Evolutionary conservation across 2,888 invertebrate species (phyloP).

Genomic region (Maniola hyperantus): DNA sequence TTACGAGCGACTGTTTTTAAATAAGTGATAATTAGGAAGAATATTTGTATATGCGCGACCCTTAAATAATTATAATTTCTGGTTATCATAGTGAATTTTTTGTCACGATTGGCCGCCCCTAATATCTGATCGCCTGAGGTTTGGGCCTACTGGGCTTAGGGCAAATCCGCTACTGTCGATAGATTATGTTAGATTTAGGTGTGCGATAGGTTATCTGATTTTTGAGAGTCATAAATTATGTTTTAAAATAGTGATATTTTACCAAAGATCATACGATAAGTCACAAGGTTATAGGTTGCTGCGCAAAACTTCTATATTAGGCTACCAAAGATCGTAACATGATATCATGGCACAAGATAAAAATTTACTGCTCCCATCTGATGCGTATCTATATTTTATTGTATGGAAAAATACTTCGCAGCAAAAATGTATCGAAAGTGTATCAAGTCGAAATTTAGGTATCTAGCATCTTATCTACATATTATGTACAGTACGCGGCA

Average conservation of each 20-base stretch:
- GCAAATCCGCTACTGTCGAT: too few species aligned
- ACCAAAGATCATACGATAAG: constrained; percentile 4
- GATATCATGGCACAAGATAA: constrained; percentile 1
- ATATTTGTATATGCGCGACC: too few species aligned
- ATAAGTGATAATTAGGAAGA: too few species aligned
- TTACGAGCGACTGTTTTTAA: too few species aligned
- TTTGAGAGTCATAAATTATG: not conserved
- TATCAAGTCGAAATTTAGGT: not conserved
- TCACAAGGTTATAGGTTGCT: not conserved
- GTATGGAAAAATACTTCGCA: not conserved
- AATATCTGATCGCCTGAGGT: too few species aligned
- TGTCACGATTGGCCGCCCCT: too few species aligned
- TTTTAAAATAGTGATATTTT: not conserved
- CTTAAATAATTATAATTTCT: too few species aligned
- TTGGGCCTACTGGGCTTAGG: too few species aligned
- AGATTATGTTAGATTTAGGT: not conserved
- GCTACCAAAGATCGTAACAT: not conserved
- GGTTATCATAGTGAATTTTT: too few species aligned
- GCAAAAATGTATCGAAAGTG: not conserved
- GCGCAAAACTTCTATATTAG: constrained; percentile 3
- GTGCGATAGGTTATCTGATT: not conserved
- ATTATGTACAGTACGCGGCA: too few species aligned
- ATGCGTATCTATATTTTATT: not conserved
- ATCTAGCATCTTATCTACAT: too few species aligned
- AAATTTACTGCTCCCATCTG: constrained; percentile 3